Conservation (phyloP, 2,888 invertebrate genomes). For the Pollenia angustigena region DNA sequence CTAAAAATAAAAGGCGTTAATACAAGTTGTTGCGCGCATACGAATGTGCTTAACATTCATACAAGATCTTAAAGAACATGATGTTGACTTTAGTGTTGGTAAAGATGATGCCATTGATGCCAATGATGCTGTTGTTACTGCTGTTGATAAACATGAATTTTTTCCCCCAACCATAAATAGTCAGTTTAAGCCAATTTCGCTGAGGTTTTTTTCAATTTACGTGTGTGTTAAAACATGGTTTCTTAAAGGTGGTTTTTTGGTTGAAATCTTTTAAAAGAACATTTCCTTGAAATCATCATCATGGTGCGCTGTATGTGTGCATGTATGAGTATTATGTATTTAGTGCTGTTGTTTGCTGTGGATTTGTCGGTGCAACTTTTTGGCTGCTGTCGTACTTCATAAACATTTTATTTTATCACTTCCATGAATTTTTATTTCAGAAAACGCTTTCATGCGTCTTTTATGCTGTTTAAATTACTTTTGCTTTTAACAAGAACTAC, state of each 20-base stretch:
- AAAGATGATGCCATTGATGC: conserved; percentile 37
- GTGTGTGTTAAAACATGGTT: conserved; percentile 24
- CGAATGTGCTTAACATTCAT: neutral
- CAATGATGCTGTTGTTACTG: conserved; percentile 1
- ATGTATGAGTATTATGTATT: conserved; percentile 3
- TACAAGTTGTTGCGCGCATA: conserved; percentile 1
- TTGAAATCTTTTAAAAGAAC: neutral
- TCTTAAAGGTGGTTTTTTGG: conserved; percentile 23
- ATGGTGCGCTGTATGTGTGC: neutral
- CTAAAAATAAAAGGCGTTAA: too few species aligned
- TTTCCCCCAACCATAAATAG: conserved; percentile 40
- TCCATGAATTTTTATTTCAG: conserved; percentile 51
- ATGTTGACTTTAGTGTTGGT: conserved; percentile 2
- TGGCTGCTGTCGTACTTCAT: conserved; percentile 34
- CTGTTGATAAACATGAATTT: conserved; percentile 44
- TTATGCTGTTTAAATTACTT: conserved; percentile 25
- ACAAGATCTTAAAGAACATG: conserved; percentile 26
- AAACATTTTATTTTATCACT: conserved; percentile 63
- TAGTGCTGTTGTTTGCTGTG: conserved; percentile 33
- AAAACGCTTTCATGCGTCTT: neutral
- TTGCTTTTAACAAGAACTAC: conserved; percentile 43
- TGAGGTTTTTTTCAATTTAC: conserved; percentile 47
- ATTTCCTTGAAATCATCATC: conserved; percentile 52
- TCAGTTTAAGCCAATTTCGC: conserved; percentile 59
- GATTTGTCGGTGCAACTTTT: conserved; percentile 16